Evolutionary conservation across 1,140 invertebrate species (phyloP).

Genomic region (Drosophila varians): DNA sequence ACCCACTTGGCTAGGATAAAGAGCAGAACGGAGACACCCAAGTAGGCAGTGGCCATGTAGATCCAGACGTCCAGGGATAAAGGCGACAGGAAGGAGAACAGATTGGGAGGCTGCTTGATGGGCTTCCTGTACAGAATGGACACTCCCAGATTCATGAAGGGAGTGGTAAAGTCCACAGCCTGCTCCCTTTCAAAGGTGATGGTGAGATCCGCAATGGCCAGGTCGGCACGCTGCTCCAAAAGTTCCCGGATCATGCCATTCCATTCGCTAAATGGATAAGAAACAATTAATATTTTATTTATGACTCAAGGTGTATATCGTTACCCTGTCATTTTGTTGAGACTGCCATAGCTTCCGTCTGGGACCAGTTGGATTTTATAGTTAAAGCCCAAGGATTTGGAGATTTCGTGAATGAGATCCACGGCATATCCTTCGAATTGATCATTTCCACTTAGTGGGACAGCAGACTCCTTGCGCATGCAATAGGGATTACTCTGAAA

Average conservation of each 20-base stretch:
- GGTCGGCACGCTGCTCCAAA: constrained; percentile 94
- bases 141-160: constrained; percentile 97
- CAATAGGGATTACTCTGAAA: constrained; percentile 94
- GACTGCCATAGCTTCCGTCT: constrained; percentile 92
- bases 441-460: constrained; percentile 91
- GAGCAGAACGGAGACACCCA: constrained; percentile 96
- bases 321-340: constrained; percentile 87
- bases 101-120: constrained; percentile 94
- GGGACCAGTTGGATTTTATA: constrained; percentile 93
- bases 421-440: constrained; percentile 95
- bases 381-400: constrained; percentile 94
- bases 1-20: constrained; percentile 95
- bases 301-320: not conserved
- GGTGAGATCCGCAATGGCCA: constrained; percentile 96
- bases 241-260: constrained; percentile 97
- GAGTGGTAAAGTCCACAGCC: constrained; percentile 97
- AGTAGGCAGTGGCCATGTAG: constrained; percentile 96
- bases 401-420: constrained; percentile 94
- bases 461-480: constrained; percentile 93
- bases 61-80: constrained; percentile 97
- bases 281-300: not conserved
- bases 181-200: constrained; percentile 95
- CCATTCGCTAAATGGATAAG: constrained; percentile 88
- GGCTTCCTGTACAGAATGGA: constrained; percentile 97
- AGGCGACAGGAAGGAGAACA: constrained; percentile 97